Evolutionary conservation across 2,113 vertebrate species (phyloP).

Genomic region (Ia io): DNA sequence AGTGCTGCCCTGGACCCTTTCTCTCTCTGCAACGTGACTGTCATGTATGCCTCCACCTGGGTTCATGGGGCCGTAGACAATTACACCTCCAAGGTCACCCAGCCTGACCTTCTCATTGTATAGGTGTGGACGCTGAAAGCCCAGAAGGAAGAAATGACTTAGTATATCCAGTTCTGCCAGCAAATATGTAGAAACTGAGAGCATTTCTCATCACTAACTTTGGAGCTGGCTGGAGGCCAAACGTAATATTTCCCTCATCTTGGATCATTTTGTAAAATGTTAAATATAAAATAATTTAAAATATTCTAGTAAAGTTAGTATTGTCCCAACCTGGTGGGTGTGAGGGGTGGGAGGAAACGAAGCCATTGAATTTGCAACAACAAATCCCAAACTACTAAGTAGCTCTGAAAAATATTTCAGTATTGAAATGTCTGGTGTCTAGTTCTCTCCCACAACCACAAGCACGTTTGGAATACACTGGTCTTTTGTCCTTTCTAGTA

Average conservation of each 20-base stretch:
- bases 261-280: background rate
- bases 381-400: background rate
- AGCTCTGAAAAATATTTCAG: background rate
- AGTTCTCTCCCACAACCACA: background rate
- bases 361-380: background rate
- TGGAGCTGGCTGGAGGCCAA: background rate
- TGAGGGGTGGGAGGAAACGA: background rate
- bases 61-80: background rate
- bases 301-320: background rate
- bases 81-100: background rate
- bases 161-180: background rate
- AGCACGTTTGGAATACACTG: background rate
- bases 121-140: background rate
- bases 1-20: background rate
- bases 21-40: background rate
- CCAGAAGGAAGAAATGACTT: background rate
- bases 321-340: background rate
- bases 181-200: background rate
- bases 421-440: background rate
- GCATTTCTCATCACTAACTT: background rate
- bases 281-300: background rate
- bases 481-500: background rate
- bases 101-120: background rate
- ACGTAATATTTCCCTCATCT: background rate
- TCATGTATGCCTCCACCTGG: background rate